phyloP scores from a whole-genome alignment of 1,140 invertebrate genomes.

The Euura saliciscinereae region DNA sequence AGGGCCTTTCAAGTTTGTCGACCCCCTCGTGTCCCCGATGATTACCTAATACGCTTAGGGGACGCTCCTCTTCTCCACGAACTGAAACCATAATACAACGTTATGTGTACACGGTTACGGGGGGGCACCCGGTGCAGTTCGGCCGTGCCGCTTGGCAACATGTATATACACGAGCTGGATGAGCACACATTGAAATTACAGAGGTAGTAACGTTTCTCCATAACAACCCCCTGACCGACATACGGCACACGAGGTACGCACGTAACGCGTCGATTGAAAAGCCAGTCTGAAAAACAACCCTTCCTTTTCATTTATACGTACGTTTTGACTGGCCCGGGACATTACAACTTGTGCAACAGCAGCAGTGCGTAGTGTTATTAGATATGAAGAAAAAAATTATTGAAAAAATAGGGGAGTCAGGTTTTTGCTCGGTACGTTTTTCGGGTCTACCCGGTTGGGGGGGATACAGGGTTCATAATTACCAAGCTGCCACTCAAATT shows the following conservation, averaged over 20 bases:
- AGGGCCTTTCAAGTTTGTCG: background rate
- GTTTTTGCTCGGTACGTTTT: background rate
- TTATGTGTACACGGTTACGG: too few relatives aligned
- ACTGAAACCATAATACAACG: background rate
- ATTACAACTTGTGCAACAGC: background rate
- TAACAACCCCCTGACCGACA: background rate
- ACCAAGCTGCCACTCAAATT: conserved; percentile 58
- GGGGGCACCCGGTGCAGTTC: too few relatives aligned
- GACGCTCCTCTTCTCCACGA: background rate
- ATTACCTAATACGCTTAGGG: conserved; percentile 7
- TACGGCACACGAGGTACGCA: conserved; percentile 4
- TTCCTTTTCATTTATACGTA: background rate
- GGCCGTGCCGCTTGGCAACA: too few relatives aligned
- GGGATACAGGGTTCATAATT: conserved; percentile 38
- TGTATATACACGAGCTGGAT: background rate
- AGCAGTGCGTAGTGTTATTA: background rate
- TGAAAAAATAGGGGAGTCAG: background rate
- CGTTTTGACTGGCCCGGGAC: too few relatives aligned
- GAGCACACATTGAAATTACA: background rate
- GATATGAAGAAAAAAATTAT: background rate
- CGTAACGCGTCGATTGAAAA: background rate
- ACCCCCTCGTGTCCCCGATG: background rate
- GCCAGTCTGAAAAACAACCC: background rate
- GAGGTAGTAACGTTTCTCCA: background rate
- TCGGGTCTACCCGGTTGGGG: background rate